Percentiles rank a stretch among this genome's conserved stretches.
Conservation (phyloP, 2,797 vertebrate species). For the Nannoperca australis region DNA sequence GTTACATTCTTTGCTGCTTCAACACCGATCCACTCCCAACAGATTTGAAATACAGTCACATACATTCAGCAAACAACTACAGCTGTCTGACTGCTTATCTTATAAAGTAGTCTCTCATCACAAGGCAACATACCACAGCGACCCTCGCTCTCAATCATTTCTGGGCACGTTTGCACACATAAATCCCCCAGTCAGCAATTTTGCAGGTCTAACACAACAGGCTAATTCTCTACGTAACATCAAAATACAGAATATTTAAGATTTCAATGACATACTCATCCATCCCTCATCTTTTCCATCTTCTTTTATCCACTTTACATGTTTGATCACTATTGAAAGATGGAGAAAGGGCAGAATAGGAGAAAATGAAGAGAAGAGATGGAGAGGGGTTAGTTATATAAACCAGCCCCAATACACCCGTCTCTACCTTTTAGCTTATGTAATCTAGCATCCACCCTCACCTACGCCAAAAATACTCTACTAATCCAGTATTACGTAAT, state of each 20-base stretch:
- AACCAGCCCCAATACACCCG: conserved; percentile 59
- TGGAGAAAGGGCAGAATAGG: conserved; percentile 76
- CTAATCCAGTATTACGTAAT: conserved; percentile 39
- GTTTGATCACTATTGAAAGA: conserved; percentile 81
- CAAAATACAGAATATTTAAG: conserved; percentile 58
- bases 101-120: conserved; percentile 31
- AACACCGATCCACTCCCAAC: conserved; percentile 12
- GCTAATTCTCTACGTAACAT: conserved; percentile 48
- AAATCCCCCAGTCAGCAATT: conserved; percentile 31
- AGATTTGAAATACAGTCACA: conserved; percentile 8
- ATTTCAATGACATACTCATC: conserved; percentile 75
- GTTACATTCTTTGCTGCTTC: conserved; percentile 3
- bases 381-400: conserved; percentile 73
- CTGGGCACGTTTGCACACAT: conserved; percentile 28
- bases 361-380: conserved; percentile 72
- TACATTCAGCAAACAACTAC: conserved; percentile 25
- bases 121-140: conserved; percentile 27
- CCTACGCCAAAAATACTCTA: conserved; percentile 27
- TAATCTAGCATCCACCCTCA: conserved; percentile 44
- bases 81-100: conserved; percentile 21
- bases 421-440: conserved; percentile 56
- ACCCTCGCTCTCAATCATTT: conserved; percentile 10
- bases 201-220: conserved; percentile 45
- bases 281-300: conserved; percentile 76
- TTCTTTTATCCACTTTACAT: conserved; percentile 77